A percentile compares a stretch with the other conserved stretches of the same genome.
Conservation (phyloP, 2,888 invertebrate genomes). For the Metallyticus violacea region DNA sequence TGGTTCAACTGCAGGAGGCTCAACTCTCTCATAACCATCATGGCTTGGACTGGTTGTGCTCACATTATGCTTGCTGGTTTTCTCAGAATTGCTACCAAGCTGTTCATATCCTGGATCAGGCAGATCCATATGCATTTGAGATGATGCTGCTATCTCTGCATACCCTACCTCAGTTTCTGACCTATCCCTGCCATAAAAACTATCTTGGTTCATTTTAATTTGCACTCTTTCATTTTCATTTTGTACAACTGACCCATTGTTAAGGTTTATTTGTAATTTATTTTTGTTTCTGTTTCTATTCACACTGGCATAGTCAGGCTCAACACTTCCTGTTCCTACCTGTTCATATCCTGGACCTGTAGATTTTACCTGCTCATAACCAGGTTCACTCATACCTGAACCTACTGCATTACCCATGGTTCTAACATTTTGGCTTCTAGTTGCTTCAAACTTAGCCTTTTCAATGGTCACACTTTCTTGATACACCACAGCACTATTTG, state of each 20-base stretch:
- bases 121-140: background rate
- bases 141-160: background rate
- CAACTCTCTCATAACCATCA: slow-evolving; percentile 29
- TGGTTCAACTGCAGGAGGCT: background rate
- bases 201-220: background rate
- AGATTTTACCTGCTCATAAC: slow-evolving; percentile 26
- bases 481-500: background rate
- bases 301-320: slow-evolving; percentile 20
- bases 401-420: slow-evolving; percentile 18
- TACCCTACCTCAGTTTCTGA: background rate
- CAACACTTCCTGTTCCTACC: slow-evolving; percentile 42
- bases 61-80: background rate
- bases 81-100: background rate
- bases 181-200: background rate
- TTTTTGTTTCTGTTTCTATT: slow-evolving; percentile 7
- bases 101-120: background rate
- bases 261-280: background rate
- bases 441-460: slow-evolving; percentile 28
- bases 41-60: background rate
- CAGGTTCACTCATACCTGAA: slow-evolving; percentile 14
- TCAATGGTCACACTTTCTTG: background rate
- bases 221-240: background rate
- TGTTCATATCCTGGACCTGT: slow-evolving; percentile 54
- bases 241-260: background rate
- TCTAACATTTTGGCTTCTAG: background rate